These are phyloP conservation scores for Nematopogon swammerdamellus DNA, from an alignment of 2,888 invertebrate species.

Conservation along the genomic window DNA sequence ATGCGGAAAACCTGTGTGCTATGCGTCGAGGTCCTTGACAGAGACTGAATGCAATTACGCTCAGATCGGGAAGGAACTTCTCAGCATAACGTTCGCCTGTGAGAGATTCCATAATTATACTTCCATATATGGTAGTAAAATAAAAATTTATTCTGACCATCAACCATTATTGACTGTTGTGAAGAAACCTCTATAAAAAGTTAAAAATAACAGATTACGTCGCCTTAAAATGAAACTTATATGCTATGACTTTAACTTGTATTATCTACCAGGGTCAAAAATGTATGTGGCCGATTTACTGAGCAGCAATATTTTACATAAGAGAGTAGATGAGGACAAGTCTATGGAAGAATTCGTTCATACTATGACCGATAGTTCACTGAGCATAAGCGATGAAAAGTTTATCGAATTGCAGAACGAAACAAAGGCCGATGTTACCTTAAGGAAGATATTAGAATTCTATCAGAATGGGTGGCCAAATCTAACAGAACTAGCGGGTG, in stretches of 20 bases:
- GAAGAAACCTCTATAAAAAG: constrained; percentile 9
- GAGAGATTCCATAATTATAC: constrained; percentile 12
- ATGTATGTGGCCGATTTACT: constrained; percentile 8
- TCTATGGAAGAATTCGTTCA: constrained; percentile 7
- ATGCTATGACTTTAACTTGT: constrained; percentile 13
- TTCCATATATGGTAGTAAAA: constrained; percentile 12
- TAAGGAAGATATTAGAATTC: constrained; percentile 6
- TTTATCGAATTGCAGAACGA: constrained; percentile 7
- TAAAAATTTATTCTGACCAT: constrained; percentile 10
- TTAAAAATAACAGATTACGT: constrained; percentile 12
- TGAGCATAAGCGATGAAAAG: constrained; percentile 10
- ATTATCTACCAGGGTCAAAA: constrained; percentile 14
- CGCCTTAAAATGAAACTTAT: constrained; percentile 12
- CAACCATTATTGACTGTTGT: constrained; percentile 8
- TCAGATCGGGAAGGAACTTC: constrained; percentile 16
- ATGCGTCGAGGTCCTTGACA: constrained; percentile 12
- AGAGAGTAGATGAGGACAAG: constrained; percentile 1
- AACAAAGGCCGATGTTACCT: constrained; percentile 7
- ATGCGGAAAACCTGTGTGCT: constrained; percentile 10
- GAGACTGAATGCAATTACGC: constrained; percentile 13
- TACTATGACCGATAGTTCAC: constrained; percentile 5
- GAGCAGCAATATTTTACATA: constrained; percentile 3
- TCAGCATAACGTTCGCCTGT: constrained; percentile 14
- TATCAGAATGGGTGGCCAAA: constrained; percentile 12
- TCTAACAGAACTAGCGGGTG: constrained; percentile 4